Evolutionary conservation across 2,113 vertebrate species (phyloP), one percentile per base, ranked within the genome.

Genomic region (Platycercus adscitus): DNA sequence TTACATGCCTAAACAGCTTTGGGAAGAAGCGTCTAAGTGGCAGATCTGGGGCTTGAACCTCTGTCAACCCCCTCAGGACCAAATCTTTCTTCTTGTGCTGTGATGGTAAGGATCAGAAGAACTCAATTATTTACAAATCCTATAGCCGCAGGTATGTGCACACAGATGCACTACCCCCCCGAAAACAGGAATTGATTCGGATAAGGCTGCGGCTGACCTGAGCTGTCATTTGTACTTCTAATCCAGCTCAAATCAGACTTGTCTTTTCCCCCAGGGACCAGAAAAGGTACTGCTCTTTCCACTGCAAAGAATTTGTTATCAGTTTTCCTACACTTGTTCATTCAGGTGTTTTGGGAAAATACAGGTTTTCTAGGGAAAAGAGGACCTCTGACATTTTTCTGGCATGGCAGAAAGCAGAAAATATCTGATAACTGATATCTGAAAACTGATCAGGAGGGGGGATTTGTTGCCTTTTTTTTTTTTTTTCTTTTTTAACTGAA

Each of bases 31-130:
- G 16, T 93, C 87, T 96, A 96, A 96, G 93, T 96, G 93, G 95
- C 94, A 97, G 91, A 95, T 97, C 94, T 95, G 96, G 89, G 94
- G 87, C 93, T 94, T 95, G 94, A 97, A 96, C 95, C 94, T 91
- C 95, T 96, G 93, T 94, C 91, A 93, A 81, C 87, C 81, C 96
- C 88, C 91, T 95, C 77, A 92, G 86, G 94, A 96, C 86, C 71
- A 23, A 85, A 91, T 93, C 91, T 93, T 94, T 94, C 89, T 96
- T 95, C 81, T 79, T 66, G 84, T 43, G 63, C 83, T 26, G 70
- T 43, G 81, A 72, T 61, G 89, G 81, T 81, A 29, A 1, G 6
- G 90, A 94, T 89, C 88, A 88, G 91, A 84, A 83, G 35, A 76
- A 44, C 81, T 96, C 93, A 96, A 96, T 95, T 95, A 96, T 96